Evolutionary conservation across 2,888 invertebrate genomes (phyloP).

Genomic region (Choristoneura rosaceana): DNA sequence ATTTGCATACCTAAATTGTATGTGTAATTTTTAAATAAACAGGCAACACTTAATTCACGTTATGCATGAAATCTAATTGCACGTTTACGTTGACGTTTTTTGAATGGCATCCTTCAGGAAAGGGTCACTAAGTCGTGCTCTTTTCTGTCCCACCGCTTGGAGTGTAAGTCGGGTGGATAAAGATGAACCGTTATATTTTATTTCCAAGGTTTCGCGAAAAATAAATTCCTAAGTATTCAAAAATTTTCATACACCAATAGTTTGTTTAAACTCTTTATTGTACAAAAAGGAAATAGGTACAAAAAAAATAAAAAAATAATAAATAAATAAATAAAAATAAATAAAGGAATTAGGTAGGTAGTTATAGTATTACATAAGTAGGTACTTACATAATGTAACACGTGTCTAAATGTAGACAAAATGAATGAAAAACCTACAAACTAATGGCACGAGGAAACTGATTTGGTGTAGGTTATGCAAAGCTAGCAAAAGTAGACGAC

Average conservation of each 20-base stretch:
- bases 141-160: constrained; percentile 13
- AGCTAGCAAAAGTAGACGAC: constrained; percentile 12
- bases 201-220: neutral
- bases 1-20: constrained; percentile 5
- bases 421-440: neutral
- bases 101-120: constrained; percentile 13
- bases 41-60: neutral
- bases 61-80: neutral
- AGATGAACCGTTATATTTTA: neutral
- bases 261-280: too few relatives aligned
- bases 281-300: too few relatives aligned
- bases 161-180: neutral
- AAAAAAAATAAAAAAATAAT: too few relatives aligned
- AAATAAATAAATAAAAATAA: too few relatives aligned
- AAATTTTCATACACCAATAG: neutral
- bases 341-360: too few relatives aligned
- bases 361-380: too few relatives aligned
- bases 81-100: constrained; percentile 14
- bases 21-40: neutral
- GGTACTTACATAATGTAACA: too few relatives aligned
- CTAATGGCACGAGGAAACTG: constrained; percentile 3
- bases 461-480: constrained; percentile 4
- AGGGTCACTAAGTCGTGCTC: neutral
- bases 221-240: neutral
- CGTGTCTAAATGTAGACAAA: neutral